Base-by-base conservation (phyloP, 2,113 vertebrate species). In the Nerophis lumbriciformis region DNA sequence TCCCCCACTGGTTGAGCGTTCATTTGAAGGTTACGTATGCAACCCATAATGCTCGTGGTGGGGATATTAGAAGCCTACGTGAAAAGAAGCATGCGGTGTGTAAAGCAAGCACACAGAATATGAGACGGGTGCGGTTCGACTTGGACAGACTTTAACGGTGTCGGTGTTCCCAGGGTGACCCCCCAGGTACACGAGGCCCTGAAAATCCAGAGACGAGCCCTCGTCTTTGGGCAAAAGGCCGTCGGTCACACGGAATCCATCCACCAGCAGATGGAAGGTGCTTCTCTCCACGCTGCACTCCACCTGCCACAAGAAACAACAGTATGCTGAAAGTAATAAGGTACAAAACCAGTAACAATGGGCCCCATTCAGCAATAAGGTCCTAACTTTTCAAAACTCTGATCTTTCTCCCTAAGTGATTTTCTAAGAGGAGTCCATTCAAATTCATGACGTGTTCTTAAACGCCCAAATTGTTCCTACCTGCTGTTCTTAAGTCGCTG, bases 1-100 rank as follows among this genome's bases (percentile, higher is more conserved):
- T 69, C 66, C 16, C 64, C 80, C 51, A 93, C 53, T 45, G 64
- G 66, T 12, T 83, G 82, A 16, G 88, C 78, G n/a, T 93, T 89
- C 77, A 94, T 53, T 69, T 82, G 91, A 50, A 96, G 88, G 72
- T 93, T 88, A 61, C 79, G 89, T 47, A 96, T 55, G 55, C 94
- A 98, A 12, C 94, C 93, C 16, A 85, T 86, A 65, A 94, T 84
- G 59, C 89, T 91, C 54, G 82, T 85, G 51, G 42, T 16, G 56
- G 92, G 91, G 37, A 94, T 75, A 50, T 71, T 79, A 85, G 91
- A 86, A 47, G 44, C 88, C 91, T 84, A 63, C 36, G 14, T n/a
- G 42, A 63, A 6, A 38, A 21, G 39, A 55, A 4, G 14, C 21
- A 53, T 19, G 6, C 5, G 5, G 28, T 13, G 38, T 37, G 45